Conservation (phyloP, 1,140 invertebrate species). For the Lepidostoma basale region DNA sequence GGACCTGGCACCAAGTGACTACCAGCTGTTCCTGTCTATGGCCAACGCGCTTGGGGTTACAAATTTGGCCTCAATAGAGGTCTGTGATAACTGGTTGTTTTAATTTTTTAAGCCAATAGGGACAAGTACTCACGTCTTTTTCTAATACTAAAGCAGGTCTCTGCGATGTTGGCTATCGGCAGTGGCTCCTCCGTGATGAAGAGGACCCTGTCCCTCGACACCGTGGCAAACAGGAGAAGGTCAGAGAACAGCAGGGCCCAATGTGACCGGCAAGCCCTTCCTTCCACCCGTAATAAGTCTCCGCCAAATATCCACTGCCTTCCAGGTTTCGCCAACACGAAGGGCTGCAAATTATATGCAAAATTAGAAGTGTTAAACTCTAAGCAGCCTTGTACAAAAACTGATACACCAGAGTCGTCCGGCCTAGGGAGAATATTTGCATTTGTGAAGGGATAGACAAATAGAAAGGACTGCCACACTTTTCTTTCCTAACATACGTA, state of each 20-base stretch:
- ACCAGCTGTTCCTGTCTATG: slow-evolving; percentile 7
- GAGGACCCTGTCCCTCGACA: slow-evolving; percentile 80
- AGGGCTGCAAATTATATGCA: slow-evolving; percentile 68
- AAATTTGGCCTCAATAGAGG: slow-evolving; percentile 2
- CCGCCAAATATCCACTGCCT: slow-evolving; percentile 88
- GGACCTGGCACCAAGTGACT: not conserved
- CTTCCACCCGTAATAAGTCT: slow-evolving; percentile 80
- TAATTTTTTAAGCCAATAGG: no score
- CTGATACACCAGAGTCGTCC: no score
- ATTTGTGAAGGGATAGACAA: no score
- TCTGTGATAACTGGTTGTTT: not conserved
- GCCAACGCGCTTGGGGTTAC: slow-evolving; percentile 10
- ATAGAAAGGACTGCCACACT: no score
- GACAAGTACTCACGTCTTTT: slow-evolving; percentile 74
- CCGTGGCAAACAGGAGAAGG: slow-evolving; percentile 81
- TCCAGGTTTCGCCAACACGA: slow-evolving; percentile 77
- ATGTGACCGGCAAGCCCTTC: slow-evolving; percentile 77
- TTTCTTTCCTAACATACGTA: no score
- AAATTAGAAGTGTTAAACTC: no score
- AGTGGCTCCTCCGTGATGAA: slow-evolving; percentile 87
- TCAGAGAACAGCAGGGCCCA: slow-evolving; percentile 86
- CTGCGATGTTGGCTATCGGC: slow-evolving; percentile 74
- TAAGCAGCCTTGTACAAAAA: no score
- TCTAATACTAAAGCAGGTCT: slow-evolving; percentile 82
- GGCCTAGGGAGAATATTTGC: no score